phyloP scores from a whole-genome alignment of 64 coral and sea anemone genomes.

The Pocillopora damicornis region DNA sequence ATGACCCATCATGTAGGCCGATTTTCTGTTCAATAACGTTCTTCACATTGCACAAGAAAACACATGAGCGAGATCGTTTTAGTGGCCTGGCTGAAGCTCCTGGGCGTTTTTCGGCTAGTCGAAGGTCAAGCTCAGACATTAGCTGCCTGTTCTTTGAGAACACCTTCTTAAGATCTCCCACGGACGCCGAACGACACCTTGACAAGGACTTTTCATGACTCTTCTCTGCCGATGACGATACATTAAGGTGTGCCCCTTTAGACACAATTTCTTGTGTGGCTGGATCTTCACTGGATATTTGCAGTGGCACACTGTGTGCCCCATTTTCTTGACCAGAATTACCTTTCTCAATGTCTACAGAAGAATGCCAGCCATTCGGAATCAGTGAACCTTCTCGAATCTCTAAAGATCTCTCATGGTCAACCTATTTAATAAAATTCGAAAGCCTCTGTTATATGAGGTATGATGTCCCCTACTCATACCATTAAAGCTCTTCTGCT shows the following conservation, averaged over 20 bases:
- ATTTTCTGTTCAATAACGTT: neutral
- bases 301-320: too few relatives aligned
- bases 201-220: neutral
- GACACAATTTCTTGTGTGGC: too few relatives aligned
- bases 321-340: too few relatives aligned
- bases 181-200: neutral
- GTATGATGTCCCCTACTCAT: too few relatives aligned
- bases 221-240: neutral
- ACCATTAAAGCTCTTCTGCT: too few relatives aligned
- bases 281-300: too few relatives aligned
- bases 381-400: too few relatives aligned
- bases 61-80: neutral
- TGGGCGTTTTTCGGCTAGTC: neutral
- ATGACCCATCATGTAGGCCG: neutral
- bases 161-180: neutral
- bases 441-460: too few relatives aligned
- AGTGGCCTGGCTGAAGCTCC: neutral
- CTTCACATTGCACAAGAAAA: neutral
- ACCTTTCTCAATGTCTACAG: too few relatives aligned
- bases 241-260: neutral
- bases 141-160: neutral
- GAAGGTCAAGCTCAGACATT: neutral
- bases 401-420: too few relatives aligned
- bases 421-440: too few relatives aligned
- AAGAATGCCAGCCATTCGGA: too few relatives aligned